Evolutionary conservation across 64 coral and sea anemone genomes (phyloP).

Genomic region (Catalaphyllia jardinei): DNA sequence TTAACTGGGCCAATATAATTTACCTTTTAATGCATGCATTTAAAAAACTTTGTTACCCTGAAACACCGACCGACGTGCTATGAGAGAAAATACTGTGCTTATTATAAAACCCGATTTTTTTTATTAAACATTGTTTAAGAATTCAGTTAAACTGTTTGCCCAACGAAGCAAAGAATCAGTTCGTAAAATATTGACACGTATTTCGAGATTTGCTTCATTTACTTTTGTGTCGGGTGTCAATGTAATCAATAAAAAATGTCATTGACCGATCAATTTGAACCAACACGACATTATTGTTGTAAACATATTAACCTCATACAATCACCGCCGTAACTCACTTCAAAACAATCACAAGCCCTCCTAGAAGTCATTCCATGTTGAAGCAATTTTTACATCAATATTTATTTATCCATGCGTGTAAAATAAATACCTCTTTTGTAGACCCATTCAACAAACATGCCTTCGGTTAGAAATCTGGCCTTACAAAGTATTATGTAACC

Average conservation of each 20-base stretch:
- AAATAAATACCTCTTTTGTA: background rate
- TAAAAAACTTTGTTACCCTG: too few relatives aligned
- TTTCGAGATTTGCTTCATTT: background rate
- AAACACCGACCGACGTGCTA: too few relatives aligned
- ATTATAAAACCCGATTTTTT: too few relatives aligned
- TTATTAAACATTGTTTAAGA: too few relatives aligned
- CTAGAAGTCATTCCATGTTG: background rate
- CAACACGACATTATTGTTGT: background rate
- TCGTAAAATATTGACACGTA: background rate
- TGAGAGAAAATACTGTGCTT: too few relatives aligned
- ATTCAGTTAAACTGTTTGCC: too few relatives aligned
- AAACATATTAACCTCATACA: background rate
- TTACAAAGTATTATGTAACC: background rate
- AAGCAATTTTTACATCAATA: background rate
- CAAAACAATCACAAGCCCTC: background rate
- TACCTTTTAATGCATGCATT: too few relatives aligned
- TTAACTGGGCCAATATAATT: too few relatives aligned
- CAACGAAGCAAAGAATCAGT: background rate
- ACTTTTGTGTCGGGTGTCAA: background rate
- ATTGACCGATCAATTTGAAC: background rate
- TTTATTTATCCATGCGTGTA: constrained; percentile 5
- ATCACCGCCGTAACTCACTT: background rate
- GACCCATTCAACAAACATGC: background rate
- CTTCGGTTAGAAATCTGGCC: background rate
- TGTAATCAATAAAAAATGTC: background rate